Percentiles rank a stretch among this genome's conserved stretches.
Evolutionary conservation across 1,140 invertebrate genomes (phyloP).

Genomic region (Drosophila triauraria): DNA sequence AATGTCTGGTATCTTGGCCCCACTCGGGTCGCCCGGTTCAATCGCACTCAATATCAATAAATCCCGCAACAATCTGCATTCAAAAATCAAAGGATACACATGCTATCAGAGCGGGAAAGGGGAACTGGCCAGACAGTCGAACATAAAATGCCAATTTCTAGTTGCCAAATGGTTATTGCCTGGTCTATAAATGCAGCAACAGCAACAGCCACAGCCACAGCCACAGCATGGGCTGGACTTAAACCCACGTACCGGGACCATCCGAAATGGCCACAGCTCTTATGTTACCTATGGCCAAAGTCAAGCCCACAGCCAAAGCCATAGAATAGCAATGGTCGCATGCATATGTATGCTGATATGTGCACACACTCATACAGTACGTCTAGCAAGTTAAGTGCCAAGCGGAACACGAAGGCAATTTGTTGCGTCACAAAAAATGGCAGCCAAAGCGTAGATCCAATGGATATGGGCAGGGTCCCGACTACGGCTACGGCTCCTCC

Average conservation of each 20-base stretch:
- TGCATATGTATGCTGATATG: slow-evolving; percentile 33
- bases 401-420: slow-evolving; percentile 66
- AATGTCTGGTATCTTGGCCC: slow-evolving; percentile 18
- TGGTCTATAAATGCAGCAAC: slow-evolving; percentile 57
- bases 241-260: slow-evolving; percentile 56
- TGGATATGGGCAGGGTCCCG: slow-evolving; percentile 16
- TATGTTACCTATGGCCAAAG: slow-evolving; percentile 44
- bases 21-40: slow-evolving; percentile 15
- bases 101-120: slow-evolving; percentile 2
- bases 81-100: slow-evolving; percentile 80
- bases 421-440: slow-evolving; percentile 60
- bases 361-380: neutral
- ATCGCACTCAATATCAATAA: slow-evolving; percentile 78
- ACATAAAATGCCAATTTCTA: slow-evolving; percentile 83
- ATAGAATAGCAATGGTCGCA: slow-evolving; percentile 20
- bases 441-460: slow-evolving; percentile 34
- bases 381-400: slow-evolving; percentile 67
- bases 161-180: slow-evolving; percentile 82
- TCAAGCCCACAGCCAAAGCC: slow-evolving; percentile 29
- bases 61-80: slow-evolving; percentile 76
- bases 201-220: slow-evolving; percentile 12
- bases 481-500: neutral
- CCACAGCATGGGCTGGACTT: slow-evolving; percentile 19
- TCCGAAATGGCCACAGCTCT: slow-evolving; percentile 55
- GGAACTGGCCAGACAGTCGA: slow-evolving; percentile 58